These are phyloP conservation scores for Eupeodes corollae DNA, from an alignment of 1,140 invertebrate species.

Conservation along the genomic window DNA sequence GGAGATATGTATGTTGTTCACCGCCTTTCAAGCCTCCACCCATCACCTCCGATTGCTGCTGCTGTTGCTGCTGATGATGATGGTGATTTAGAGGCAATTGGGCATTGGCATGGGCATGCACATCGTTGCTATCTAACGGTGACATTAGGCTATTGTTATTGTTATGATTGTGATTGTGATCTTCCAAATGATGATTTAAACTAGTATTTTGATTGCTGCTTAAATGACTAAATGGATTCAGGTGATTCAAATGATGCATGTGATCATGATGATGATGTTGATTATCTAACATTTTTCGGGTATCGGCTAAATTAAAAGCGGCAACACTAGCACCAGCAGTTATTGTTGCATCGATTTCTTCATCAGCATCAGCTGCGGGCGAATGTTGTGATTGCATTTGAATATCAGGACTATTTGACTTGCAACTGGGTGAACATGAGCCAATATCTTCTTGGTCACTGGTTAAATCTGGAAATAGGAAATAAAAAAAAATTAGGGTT, in stretches of 20 bases:
- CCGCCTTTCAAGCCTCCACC: slow-evolving; percentile 44
- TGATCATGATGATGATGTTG: too few relatives aligned
- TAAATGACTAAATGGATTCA: not conserved
- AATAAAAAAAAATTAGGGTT: not conserved
- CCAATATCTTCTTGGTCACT: slow-evolving; percentile 36
- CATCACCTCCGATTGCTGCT: slow-evolving; percentile 42
- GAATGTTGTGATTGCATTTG: not conserved
- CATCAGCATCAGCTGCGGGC: slow-evolving; percentile 9
- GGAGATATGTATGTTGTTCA: slow-evolving; percentile 48
- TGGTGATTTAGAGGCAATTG: slow-evolving; percentile 21
- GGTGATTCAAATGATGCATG: too few relatives aligned
- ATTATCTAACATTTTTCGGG: too few relatives aligned
- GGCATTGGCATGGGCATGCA: not conserved
- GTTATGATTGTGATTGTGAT: slow-evolving; percentile 6
- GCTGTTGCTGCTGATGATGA: slow-evolving; percentile 44
- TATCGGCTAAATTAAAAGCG: too few relatives aligned
- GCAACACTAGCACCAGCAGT: not conserved
- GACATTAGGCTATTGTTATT: slow-evolving; percentile 7
- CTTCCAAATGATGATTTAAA: not conserved
- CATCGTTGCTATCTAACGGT: not conserved
- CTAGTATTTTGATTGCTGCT: not conserved
- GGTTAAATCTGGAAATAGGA: slow-evolving; percentile 15
- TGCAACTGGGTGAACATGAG: slow-evolving; percentile 19
- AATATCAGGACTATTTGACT: not conserved
- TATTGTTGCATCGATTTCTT: slow-evolving; percentile 4